Evolutionary conservation across 92 coral and sea anemone genomes (phyloP), one percentile per base, ranked within the genome.

Genomic region (Galaxea fascicularis): DNA sequence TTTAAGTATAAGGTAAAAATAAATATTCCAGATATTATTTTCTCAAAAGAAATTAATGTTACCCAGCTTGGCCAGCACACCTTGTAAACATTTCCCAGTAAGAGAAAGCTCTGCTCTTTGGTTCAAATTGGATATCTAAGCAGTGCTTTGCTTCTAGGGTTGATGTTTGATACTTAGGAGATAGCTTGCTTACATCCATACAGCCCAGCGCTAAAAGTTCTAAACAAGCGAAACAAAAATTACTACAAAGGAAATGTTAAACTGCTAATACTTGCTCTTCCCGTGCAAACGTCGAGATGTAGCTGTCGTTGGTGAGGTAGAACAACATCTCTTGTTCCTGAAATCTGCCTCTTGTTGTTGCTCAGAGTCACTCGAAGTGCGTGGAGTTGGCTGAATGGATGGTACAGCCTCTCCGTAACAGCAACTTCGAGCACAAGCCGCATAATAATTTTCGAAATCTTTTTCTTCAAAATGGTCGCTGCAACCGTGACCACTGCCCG

Each of bases 111-210:
- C 29, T 72, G 58, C 30, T 24, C 27, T 72, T 72, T 16, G 77
- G 77, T 41, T 20, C 77, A 41, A 72, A 72, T 12, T 41, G 56
- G 4, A 72, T 72, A 10, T 72, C 58, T 7, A 80, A 51, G 26
- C 85, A 28, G 30, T 80, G 76, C 51, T 49, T 66, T 28, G 76
- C 76, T 22, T 54, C 86, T 7, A 81, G 85, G 0, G 51, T 26
- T 1, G 76, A 81, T 51, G 85, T 81, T 29, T 81, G 85, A 16
- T 81, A 52, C n/a, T 28, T 9, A 7, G 68, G 85, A 12, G 85
- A 60, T 8, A 60, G 0, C 66, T 4, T 60, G 13, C 66, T n/a
- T 10, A 60, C 24, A 25, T 60, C 66, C 7, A 21, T 20, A 10
- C 21, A 4, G 9, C 21, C 12, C 26, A 6, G 28, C 26, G 9